Percentiles rank a stretch among this genome's conserved stretches.
Conservation (phyloP, 2,888 invertebrate species). For the Harpalus rufipes region DNA sequence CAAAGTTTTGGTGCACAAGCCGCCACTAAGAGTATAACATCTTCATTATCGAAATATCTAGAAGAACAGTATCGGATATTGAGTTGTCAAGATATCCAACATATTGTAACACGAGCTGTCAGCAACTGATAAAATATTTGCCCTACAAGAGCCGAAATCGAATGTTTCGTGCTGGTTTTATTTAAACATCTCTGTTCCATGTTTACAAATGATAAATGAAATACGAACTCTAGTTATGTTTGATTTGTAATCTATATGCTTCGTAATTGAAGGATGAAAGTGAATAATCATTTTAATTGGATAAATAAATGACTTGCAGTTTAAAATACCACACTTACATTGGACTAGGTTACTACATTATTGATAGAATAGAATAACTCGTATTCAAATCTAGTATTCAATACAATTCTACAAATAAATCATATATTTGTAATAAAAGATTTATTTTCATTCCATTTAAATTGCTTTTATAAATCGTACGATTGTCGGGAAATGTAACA, state of each 20-base stretch:
- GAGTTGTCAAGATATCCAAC: constrained; percentile 18
- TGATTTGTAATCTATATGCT: constrained; percentile 10
- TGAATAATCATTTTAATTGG: background rate
- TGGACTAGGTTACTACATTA: too few species aligned
- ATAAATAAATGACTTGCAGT: background rate
- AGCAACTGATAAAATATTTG: constrained; percentile 35
- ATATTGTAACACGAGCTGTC: constrained; percentile 3
- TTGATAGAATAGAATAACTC: too few species aligned
- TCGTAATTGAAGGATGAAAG: constrained; percentile 36
- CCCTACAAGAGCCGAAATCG: constrained; percentile 11
- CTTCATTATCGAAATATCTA: background rate
- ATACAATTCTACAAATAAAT: too few species aligned
- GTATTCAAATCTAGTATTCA: too few species aligned
- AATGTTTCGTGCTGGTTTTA: constrained; percentile 16
- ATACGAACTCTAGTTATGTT: constrained; percentile 7
- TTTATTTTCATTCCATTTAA: background rate
- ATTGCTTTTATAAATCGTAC: background rate
- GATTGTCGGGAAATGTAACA: background rate
- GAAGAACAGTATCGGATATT: background rate
- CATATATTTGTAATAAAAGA: too few species aligned
- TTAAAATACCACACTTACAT: background rate
- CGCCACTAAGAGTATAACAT: too few species aligned
- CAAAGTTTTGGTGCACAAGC: too few species aligned
- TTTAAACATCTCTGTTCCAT: constrained; percentile 41
- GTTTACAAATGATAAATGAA: constrained; percentile 43